Base-by-base conservation (phyloP, 2,797 vertebrate species). In the Chelonia mydas region DNA sequence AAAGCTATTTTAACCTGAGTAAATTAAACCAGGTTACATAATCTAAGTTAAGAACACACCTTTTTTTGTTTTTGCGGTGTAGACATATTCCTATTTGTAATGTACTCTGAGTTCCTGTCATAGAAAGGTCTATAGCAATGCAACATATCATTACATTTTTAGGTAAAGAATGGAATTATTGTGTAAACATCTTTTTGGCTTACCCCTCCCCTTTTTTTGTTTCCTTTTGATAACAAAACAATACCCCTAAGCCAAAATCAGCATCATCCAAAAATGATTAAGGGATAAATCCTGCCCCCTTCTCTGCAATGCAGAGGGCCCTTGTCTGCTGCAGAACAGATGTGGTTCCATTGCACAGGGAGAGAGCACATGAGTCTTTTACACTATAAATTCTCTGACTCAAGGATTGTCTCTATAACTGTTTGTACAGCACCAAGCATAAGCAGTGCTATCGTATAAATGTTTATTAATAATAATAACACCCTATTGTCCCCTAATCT, bases 291-390 rank as follows among this genome's bases (percentile, higher is more conserved):
- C 92, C 83, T 90, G 45, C 51, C 86, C 86, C 88, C 92, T 57
- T 88, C 93, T 95, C 93, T 97, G 96, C 96, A 97, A 91, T 93
- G 91, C 96, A 96, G 95, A 94, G 15, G 61, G 13, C 12, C 80
- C 27, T 83, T 54, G 45, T 59, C 83, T 95, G 86, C 93, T 94
- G 94, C 86, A 92, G 81, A 86, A 33, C 47, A 28, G 81, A 11
- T 59, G 88, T 96, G 94, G 31, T 80, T 89, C 53, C 84, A 50
- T 79, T 65, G 61, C 25, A 57, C 23, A 57, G 55, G 11, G 31
- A n/a, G 61, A 15, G 59, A 45, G 16, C 61, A 55, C 84, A 81
- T n/a, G 88, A 90, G 65, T 88, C 37, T 80, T 92, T 94, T 54
- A 91, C 53, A 81, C 65, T 5, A 1, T 49, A 84, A 88, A 45